Evolutionary conservation across 2,888 invertebrate species (phyloP).

Genomic region (Lathronympha strigana): DNA sequence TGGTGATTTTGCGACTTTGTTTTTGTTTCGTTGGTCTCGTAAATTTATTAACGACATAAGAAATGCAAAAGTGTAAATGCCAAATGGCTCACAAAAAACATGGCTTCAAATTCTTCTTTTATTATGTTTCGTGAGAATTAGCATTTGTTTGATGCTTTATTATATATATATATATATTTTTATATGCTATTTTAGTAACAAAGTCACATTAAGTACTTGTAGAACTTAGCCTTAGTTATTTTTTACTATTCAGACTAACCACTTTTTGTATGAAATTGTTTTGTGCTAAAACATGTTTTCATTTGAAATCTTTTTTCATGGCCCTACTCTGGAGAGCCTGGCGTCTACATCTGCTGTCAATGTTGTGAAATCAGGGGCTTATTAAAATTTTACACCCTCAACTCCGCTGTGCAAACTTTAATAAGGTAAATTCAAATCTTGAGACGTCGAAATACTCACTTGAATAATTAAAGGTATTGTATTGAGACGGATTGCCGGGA

Average conservation of each 20-base stretch:
- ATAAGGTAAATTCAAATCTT: slow-evolving; percentile 41
- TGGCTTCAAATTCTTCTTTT: slow-evolving; percentile 2
- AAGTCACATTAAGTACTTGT: too few species aligned
- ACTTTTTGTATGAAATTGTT: neutral
- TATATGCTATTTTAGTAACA: too few species aligned
- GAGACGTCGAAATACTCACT: slow-evolving; percentile 39
- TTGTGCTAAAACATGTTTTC: neutral
- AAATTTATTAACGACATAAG: slow-evolving; percentile 23
- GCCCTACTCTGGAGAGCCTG: slow-evolving; percentile 50
- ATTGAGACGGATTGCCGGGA: slow-evolving; percentile 35
- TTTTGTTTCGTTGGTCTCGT: slow-evolving; percentile 21
- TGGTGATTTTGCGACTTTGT: neutral
- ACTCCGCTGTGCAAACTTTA: slow-evolving; percentile 57
- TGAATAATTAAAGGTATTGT: slow-evolving; percentile 41
- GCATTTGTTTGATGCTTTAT: too few species aligned
- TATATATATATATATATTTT: too few species aligned
- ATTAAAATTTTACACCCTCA: slow-evolving; percentile 66
- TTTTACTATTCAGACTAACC: too few species aligned
- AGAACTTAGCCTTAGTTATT: too few species aligned
- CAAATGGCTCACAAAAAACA: neutral
- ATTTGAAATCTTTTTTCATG: slow-evolving; percentile 49
- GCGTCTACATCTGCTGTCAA: slow-evolving; percentile 53
- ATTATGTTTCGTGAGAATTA: neutral
- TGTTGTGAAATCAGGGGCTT: slow-evolving; percentile 66
- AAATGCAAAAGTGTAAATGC: slow-evolving; percentile 25